Percentiles rank a stretch among this genome's conserved stretches.
These are phyloP conservation scores for Callospermophilus lateralis DNA, from an alignment of 2,113 vertebrate genomes.

Conservation along the genomic window DNA sequence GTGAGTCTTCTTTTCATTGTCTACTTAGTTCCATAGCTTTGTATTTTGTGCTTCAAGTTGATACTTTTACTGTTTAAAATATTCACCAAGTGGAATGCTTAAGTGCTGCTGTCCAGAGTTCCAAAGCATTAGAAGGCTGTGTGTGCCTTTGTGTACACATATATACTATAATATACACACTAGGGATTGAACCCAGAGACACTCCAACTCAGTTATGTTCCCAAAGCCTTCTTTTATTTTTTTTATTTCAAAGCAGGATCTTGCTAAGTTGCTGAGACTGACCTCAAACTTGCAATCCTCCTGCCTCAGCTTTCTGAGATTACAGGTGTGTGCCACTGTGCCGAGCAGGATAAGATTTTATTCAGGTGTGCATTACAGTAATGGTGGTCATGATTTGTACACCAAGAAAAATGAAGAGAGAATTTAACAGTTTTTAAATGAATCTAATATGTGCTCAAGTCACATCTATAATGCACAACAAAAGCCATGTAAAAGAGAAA, in stretches of 20 bases:
- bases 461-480: neutral
- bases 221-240: no score
- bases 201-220: no score
- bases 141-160: no score
- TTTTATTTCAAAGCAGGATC: no score
- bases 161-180: no score
- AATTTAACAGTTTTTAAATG: neutral
- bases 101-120: neutral
- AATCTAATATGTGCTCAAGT: neutral
- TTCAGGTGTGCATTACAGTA: neutral
- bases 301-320: no score
- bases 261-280: no score
- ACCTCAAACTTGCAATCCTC: no score
- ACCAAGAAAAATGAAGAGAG: neutral
- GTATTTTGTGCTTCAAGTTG: neutral
- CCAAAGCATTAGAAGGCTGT: neutral
- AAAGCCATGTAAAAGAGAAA: neutral
- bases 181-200: no score
- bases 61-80: neutral
- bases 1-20: neutral
- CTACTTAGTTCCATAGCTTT: neutral
- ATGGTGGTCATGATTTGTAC: neutral
- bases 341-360: neutral
- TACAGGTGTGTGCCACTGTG: no score
- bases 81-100: accelerated